Percentiles rank a stretch among this genome's conserved stretches.
phyloP scores from a whole-genome alignment of 2,888 invertebrate species.

The Brenthis ino region DNA sequence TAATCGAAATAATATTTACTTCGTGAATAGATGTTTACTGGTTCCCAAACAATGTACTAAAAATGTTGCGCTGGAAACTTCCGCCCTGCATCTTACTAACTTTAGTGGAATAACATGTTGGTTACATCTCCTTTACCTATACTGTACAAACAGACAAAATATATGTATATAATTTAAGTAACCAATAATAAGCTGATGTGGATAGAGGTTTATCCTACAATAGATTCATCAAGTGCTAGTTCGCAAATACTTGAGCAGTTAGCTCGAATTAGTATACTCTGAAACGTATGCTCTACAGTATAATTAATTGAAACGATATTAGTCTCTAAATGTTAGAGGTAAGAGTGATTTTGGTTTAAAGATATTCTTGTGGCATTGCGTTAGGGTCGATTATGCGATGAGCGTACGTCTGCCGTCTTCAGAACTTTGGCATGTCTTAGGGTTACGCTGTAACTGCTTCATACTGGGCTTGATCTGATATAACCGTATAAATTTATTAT shows the following conservation, averaged over 20 bases:
- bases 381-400: slow-evolving; percentile 26
- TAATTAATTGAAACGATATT: background rate
- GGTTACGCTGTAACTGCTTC: slow-evolving; percentile 40
- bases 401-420: slow-evolving; percentile 40
- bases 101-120: too few species aligned
- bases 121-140: too few species aligned
- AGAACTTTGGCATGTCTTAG: slow-evolving; percentile 46
- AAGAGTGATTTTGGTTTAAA: slow-evolving; percentile 13
- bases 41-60: too few species aligned
- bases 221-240: slow-evolving; percentile 63
- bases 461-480: background rate
- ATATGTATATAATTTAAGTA: too few species aligned
- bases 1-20: too few species aligned
- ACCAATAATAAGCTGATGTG: background rate
- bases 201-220: slow-evolving; percentile 26
- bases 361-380: background rate
- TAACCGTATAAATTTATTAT: background rate
- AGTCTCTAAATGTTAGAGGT: background rate
- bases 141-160: too few species aligned
- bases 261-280: slow-evolving; percentile 47
- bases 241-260: slow-evolving; percentile 65
- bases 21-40: too few species aligned
- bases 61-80: too few species aligned
- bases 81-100: too few species aligned
- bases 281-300: slow-evolving; percentile 34